Base-by-base conservation (phyloP, 1,140 invertebrate genomes). In the Coenobita brevimanus region DNA sequence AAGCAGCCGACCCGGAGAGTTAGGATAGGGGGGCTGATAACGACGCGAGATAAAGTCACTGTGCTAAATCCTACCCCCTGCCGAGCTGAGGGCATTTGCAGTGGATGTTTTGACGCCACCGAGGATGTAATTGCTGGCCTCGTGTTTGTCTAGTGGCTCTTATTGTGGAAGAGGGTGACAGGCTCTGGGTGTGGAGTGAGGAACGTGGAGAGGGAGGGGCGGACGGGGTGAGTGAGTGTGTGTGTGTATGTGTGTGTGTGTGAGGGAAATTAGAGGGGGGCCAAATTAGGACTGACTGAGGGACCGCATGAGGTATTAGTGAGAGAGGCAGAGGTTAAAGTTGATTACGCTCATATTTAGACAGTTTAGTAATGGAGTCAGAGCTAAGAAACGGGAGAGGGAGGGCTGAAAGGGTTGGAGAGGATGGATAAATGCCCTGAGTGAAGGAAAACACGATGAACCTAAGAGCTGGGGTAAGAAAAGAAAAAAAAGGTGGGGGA, bases 21-120 rank as follows among this genome's bases (percentile, higher is more conserved):
- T n/a, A n/a, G n/a, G n/a, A n/a, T n/a, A n/a, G n/a, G 67, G 67
- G 13, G 3, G 73, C 17, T 30, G 73, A 76, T 76, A 76, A 46
- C 10, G 50, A n/a, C 2, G 38, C 4, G 1, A 64, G 78, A 81
- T 81, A 81, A 38, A n/a, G n/a, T n/a, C n/a, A n/a, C n/a, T n/a
- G n/a, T n/a, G n/a, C n/a, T n/a, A n/a, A n/a, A 38, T 82, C 64
- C 46, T 50, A 50, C 54, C 41, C 57, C 41, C 62, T 60, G 36
- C 57, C 60, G 46, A 62, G 62, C 60, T 69, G 30, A 24, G 24
- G 64, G 43, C 64, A 50, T 71, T 60, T 82, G n/a, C 62, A 82
- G 80, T 69, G 64, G 80, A 24, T 50, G 62, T 71, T 71, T 64
- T 67, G 38, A 82, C 79, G 60, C 79, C 60, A n/a, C 57, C 27